Conservation (phyloP, 30 jellyfish, hydroid and myxozoan species). For the Pelagia noctiluca region DNA sequence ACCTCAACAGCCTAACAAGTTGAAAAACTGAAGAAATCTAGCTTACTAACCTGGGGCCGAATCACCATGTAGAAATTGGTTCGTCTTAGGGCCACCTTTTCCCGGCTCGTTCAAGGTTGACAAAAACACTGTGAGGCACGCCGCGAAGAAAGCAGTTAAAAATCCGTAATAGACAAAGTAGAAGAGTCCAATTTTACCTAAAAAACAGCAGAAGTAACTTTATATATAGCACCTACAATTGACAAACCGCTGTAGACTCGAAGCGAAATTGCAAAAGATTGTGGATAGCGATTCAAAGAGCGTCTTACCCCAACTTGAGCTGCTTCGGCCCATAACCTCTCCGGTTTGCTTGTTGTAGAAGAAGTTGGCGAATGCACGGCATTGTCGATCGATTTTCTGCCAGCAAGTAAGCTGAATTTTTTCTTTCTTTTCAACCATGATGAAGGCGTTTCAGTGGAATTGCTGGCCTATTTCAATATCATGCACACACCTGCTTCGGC, state of each 20-base stretch:
- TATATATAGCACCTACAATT: not conserved
- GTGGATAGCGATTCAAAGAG: no score
- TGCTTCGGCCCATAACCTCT: conserved; percentile 95
- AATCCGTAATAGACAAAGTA: conserved; percentile 90
- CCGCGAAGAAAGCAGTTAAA: conserved; percentile 89
- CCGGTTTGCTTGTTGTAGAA: conserved; percentile 81
- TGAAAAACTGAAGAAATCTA: no score
- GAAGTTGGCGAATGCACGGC: conserved; percentile 85
- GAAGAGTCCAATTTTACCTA: conserved; percentile 97
- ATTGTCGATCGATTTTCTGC: conserved; percentile 62
- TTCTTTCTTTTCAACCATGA: conserved; percentile 54
- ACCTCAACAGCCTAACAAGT: no score
- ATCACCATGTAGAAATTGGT: conserved; percentile 74
- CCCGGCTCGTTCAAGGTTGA: conserved; percentile 86
- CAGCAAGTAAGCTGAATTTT: conserved; percentile 57
- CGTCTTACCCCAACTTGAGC: conserved; percentile 98
- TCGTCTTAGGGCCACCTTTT: conserved; percentile 94
- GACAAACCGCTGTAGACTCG: not conserved
- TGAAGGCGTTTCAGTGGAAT: conserved; percentile 7
- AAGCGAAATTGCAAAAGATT: not conserved
- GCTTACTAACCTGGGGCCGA: conserved; percentile 88
- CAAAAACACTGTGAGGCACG: conserved; percentile 88
- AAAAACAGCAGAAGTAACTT: not conserved
- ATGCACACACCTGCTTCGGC: not conserved
- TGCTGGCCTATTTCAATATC: not conserved